Evolutionary conservation across 2,113 vertebrate genomes (phyloP).

Genomic region (Lathamus discolor): DNA sequence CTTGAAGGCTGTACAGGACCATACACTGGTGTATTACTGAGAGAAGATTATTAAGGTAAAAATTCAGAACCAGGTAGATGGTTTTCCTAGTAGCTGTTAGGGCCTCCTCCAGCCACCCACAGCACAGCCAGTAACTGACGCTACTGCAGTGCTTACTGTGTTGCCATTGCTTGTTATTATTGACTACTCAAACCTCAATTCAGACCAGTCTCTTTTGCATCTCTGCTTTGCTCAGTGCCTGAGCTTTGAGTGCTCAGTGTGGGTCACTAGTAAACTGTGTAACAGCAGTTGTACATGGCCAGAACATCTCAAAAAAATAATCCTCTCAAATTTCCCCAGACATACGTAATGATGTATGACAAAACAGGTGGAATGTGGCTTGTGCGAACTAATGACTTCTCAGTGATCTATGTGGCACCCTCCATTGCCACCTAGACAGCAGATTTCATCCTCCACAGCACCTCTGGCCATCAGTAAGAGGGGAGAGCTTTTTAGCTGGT

Average conservation of each 20-base stretch:
- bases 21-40: not conserved
- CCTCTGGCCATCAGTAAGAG: not conserved
- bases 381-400: not conserved
- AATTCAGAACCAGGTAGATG: not conserved
- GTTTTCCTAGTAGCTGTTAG: not conserved
- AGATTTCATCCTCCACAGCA: not conserved
- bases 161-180: fast-evolving
- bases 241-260: fast-evolving
- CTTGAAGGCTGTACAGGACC: not conserved
- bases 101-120: not conserved
- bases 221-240: not conserved
- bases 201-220: not conserved
- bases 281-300: not conserved
- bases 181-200: not conserved
- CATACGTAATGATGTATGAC: fast-evolving
- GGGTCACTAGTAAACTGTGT: fast-evolving
- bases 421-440: not conserved
- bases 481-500: not conserved
- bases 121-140: not conserved
- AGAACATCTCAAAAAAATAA: not conserved
- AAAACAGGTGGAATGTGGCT: fast-evolving
- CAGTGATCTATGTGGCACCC: fast-evolving
- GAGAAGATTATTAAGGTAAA: not conserved
- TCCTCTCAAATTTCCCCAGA: fast-evolving
- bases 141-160: not conserved